These are phyloP conservation scores for Eonycteris spelaea DNA, from an alignment of 2,113 vertebrate species.

Conservation along the genomic window DNA sequence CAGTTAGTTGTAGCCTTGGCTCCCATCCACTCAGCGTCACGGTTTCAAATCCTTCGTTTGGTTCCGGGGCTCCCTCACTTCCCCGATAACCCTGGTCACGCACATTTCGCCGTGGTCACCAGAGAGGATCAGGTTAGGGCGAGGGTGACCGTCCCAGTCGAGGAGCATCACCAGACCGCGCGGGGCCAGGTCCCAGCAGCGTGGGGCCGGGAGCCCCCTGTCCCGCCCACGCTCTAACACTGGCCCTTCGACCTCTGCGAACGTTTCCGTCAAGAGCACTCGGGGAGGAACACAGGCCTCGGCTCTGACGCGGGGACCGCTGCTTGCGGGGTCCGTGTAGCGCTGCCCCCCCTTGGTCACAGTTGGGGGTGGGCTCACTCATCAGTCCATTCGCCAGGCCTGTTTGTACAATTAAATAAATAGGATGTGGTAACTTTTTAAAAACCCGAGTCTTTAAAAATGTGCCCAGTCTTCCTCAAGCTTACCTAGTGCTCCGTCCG, in stretches of 20 bases:
- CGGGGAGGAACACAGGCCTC: neutral
- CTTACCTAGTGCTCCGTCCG: constrained; percentile 14
- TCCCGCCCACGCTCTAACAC: neutral
- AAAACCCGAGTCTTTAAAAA: neutral
- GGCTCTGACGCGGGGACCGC: neutral
- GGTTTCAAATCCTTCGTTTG: neutral
- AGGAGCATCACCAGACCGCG: neutral
- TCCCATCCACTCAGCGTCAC: neutral
- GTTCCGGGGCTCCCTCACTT: neutral
- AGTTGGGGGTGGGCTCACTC: neutral
- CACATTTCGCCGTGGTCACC: neutral
- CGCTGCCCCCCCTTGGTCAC: neutral
- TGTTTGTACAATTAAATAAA: constrained; percentile 4
- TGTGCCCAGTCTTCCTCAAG: neutral
- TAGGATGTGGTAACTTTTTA: neutral
- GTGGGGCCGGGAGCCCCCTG: neutral
- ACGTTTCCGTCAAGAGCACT: neutral
- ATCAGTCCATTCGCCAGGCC: too few relatives aligned
- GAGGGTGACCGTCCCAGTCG: neutral
- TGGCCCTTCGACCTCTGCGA: neutral
- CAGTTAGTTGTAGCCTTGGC: neutral
- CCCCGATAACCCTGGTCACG: neutral
- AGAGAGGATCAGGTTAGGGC: neutral
- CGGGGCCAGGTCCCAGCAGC: neutral
- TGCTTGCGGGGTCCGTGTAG: neutral